phyloP scores from a whole-genome alignment of 2,113 vertebrate species.

The Phyllostomus hastatus region DNA sequence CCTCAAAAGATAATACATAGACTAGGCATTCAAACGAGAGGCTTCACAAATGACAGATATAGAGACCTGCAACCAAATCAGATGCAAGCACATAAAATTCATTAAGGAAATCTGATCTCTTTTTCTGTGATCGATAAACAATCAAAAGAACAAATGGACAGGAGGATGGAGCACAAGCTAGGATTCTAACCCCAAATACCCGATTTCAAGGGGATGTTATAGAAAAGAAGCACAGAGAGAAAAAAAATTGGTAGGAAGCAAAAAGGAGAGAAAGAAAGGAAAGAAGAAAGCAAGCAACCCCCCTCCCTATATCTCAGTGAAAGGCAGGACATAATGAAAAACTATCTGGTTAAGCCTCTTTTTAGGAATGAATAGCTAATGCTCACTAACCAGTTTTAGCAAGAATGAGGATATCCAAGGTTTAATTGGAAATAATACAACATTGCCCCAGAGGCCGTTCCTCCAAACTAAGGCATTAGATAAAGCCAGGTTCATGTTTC shows the following conservation, averaged over 20 bases:
- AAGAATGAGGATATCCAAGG: neutral
- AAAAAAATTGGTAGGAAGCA: neutral
- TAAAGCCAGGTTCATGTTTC: slow-evolving; percentile 56
- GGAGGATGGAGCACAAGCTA: neutral
- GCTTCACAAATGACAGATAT: neutral
- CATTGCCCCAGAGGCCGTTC: neutral
- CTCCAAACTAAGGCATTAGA: slow-evolving; percentile 42
- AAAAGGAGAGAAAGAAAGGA: neutral
- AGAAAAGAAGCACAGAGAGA: neutral
- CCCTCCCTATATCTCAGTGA: neutral
- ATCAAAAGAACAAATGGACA: slow-evolving; percentile 34
- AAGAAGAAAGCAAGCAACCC: neutral
- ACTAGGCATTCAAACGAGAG: slow-evolving; percentile 22
- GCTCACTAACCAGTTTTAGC: neutral
- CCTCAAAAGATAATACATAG: neutral
- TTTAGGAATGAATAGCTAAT: slow-evolving; percentile 35
- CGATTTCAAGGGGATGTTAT: neutral
- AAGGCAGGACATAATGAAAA: slow-evolving; percentile 30
- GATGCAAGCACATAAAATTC: slow-evolving; percentile 27
- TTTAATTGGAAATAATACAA: slow-evolving; percentile 52
- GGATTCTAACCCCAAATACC: neutral
- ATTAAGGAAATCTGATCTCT: slow-evolving; percentile 59
- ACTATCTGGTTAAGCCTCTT: neutral
- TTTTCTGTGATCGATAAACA: slow-evolving; percentile 58
- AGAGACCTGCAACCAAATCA: slow-evolving; percentile 47